Evolutionary conservation across 2,888 invertebrate genomes (phyloP), one percentile per base, ranked within the genome.

Genomic region (Drosophila neotestacea): DNA sequence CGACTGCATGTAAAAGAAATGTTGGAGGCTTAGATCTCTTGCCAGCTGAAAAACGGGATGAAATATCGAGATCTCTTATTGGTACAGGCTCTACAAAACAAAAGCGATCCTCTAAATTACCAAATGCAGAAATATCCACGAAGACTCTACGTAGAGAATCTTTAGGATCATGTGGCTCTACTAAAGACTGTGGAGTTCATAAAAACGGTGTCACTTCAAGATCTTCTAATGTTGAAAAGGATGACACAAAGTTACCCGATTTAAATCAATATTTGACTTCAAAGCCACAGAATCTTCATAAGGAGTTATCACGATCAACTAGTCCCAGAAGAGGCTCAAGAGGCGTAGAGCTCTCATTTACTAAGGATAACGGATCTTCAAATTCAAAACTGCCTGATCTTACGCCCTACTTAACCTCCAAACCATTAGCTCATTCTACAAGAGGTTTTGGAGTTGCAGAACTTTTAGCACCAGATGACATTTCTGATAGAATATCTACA

Each of bases 331-430:
- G 30, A 30, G 13, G 30, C 2, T 28, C 47, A 32, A 30, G 5
- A 10, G 32, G 13, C 10, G 30, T 9, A 22, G 5, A 22, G 16
- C 16, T 16, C 6, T 34, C 34, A 2, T 34, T 7, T 4, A 10
- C 34, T 34, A 34, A 32, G 9, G 32, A 32, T 7, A 0, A 6
- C 3, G 32, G 5, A 6, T 4, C 10, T 10, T 11, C n/a, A 1
- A 6, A 27, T 11, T 27, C 13, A 27, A 36, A 36, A 1, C 10
- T 47, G 16, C 42, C 42, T 3, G 60, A 70, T 52, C 64, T 71
- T 3, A 71, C 38, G 3, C 50, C 32, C 4, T 71, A 32, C 22
- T 56, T 36, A 36, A 59, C 47, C 0, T 1, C 61, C 2, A 54
- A 58, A 7, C 51, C 52, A 6, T 47, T 36, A 10, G 1, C 11